These are phyloP conservation scores for Girardia tigrina DNA, from an alignment of 2,888 invertebrate genomes.

Conservation along the genomic window DNA sequence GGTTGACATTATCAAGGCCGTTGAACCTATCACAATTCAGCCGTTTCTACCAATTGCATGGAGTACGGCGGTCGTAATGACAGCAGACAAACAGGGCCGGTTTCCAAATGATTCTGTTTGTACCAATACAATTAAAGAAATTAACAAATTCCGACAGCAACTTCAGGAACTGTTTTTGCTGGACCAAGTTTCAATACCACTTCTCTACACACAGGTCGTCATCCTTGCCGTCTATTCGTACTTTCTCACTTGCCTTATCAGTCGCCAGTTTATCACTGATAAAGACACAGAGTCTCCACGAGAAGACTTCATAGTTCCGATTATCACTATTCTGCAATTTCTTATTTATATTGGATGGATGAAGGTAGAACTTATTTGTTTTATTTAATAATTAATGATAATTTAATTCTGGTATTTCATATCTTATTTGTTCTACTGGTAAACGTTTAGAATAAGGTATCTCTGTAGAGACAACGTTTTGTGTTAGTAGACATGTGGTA, in stretches of 20 bases:
- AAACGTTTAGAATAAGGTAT: too few species aligned
- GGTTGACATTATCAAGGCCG: neutral
- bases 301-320: neutral
- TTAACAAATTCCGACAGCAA: neutral
- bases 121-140: neutral
- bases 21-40: neutral
- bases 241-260: neutral
- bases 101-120: neutral
- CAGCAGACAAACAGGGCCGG: neutral
- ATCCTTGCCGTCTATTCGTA: constrained; percentile 24
- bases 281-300: too few species aligned
- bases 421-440: too few species aligned
- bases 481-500: too few species aligned
- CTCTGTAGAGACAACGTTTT: too few species aligned
- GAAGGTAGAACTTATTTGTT: too few species aligned
- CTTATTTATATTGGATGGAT: constrained; percentile 24
- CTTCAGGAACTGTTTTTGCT: neutral
- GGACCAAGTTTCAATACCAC: constrained; percentile 12
- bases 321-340: constrained; percentile 4
- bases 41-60: neutral
- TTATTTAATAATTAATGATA: too few species aligned
- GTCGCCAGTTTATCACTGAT: constrained; percentile 18
- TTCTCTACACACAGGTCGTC: constrained; percentile 24
- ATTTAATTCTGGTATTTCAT: too few species aligned
- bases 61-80: neutral